Percentiles rank a stretch among this genome's conserved stretches.
Conservation (phyloP, 37 sponge, comb jelly and placozoan species). For the Oopsacas minuta region DNA sequence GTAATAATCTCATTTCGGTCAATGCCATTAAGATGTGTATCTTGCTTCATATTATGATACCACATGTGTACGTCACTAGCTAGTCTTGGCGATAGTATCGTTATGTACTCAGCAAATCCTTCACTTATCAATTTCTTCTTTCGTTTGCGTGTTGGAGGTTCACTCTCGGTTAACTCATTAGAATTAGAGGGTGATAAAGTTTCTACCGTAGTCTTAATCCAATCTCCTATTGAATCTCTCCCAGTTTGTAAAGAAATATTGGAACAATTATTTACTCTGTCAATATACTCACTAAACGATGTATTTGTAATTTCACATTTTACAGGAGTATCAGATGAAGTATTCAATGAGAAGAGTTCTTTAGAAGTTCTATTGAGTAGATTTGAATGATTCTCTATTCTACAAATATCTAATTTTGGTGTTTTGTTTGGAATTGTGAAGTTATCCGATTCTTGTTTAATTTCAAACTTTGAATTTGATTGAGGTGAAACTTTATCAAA, state of each 20-base stretch:
- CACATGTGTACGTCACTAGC: not conserved
- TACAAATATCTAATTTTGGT: not conserved
- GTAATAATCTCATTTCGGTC: not conserved
- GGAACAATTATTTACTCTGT: not conserved
- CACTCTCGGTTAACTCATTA: not conserved
- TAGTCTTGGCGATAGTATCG: not conserved
- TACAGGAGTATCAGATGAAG: not conserved
- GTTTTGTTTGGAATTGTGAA: not conserved
- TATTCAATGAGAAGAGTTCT: not conserved
- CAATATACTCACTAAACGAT: not conserved
- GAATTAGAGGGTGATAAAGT: not conserved
- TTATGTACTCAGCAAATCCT: not conserved
- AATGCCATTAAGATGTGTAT: not conserved
- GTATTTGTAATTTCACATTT: not conserved
- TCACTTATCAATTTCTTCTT: not conserved
- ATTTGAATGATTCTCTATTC: not conserved
- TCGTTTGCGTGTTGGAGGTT: not conserved
- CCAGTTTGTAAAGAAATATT: not conserved
- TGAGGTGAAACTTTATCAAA: not conserved
- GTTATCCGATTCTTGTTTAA: not conserved
- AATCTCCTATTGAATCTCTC: not conserved
- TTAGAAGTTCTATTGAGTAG: not conserved
- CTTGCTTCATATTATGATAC: not conserved
- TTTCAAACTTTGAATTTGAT: not conserved
- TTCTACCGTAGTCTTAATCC: not conserved